These are phyloP conservation scores for Macroglossus sobrinus DNA, from an alignment of 2,113 vertebrate species.

Conservation along the genomic window DNA sequence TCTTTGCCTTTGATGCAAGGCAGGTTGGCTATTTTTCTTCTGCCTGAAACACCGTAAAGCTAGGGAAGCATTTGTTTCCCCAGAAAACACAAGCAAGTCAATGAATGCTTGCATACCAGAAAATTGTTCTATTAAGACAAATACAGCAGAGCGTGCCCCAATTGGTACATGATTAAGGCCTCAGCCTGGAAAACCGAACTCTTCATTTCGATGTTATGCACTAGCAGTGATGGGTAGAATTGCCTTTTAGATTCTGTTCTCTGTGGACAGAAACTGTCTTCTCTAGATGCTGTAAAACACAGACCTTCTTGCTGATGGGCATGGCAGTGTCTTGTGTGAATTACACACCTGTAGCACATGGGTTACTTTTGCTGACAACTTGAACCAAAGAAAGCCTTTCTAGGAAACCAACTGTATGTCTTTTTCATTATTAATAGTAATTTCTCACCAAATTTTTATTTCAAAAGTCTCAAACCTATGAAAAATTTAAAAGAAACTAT, in stretches of 20 bases:
- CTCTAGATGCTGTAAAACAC: not conserved
- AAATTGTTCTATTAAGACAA: constrained; percentile 66
- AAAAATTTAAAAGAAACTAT: not conserved
- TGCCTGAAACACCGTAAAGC: not conserved
- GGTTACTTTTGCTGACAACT: not conserved
- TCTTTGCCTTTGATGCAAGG: not conserved
- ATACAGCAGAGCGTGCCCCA: not conserved
- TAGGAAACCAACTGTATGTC: not conserved
- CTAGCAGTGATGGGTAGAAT: constrained; percentile 53
- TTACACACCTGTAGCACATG: not conserved
- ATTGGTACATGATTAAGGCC: constrained; percentile 42
- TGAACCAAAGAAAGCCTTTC: not conserved
- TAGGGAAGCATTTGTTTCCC: constrained; percentile 48
- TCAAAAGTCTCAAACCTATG: not conserved
- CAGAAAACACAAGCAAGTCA: constrained; percentile 56
- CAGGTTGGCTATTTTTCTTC: not conserved
- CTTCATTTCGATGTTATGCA: not conserved
- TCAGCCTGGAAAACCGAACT: constrained; percentile 48
- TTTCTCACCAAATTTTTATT: not conserved
- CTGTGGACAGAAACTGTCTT: not conserved
- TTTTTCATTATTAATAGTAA: not conserved
- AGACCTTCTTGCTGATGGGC: not conserved
- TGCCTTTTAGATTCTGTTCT: constrained; percentile 31
- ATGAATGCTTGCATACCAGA: constrained; percentile 63
- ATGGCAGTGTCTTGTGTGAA: not conserved